Percentiles rank a stretch among this genome's conserved stretches.
phyloP scores from a whole-genome alignment of 2,888 invertebrate genomes.

The Ormyrus thymus region DNA sequence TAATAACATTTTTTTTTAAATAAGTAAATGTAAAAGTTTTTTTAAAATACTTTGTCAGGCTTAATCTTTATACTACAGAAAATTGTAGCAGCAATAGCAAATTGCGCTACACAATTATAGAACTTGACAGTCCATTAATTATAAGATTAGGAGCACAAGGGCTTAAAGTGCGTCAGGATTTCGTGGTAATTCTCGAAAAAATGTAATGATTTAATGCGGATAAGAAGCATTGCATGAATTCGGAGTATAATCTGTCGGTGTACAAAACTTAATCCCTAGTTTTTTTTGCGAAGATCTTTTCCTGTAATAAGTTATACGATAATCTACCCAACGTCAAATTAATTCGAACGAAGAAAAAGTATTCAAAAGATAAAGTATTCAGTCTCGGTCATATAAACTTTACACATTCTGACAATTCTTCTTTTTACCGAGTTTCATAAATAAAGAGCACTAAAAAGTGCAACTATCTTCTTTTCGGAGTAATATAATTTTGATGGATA shows the following conservation, averaged over 20 bases:
- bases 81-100: neutral
- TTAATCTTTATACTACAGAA: too few relatives aligned
- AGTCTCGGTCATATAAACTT: too few relatives aligned
- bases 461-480: too few relatives aligned
- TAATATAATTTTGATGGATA: too few relatives aligned
- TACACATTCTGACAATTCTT: too few relatives aligned
- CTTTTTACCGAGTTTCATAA: too few relatives aligned
- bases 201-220: conserved; percentile 36
- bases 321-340: conserved; percentile 33
- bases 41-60: too few relatives aligned
- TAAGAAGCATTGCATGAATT: neutral
- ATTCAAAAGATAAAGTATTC: neutral
- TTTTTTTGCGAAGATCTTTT: conserved; percentile 10
- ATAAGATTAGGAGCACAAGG: conserved; percentile 11
- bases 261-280: neutral
- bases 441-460: too few relatives aligned
- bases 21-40: too few relatives aligned
- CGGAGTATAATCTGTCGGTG: conserved; percentile 2
- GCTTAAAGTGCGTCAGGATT: conserved; percentile 4
- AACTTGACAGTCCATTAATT: conserved; percentile 44
- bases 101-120: conserved; percentile 21
- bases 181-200: conserved; percentile 28
- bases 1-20: too few relatives aligned
- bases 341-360: conserved; percentile 23
- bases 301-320: conserved; percentile 38